Base-by-base conservation (phyloP, 2,797 vertebrate genomes). In the Anas flavirostris region DNA sequence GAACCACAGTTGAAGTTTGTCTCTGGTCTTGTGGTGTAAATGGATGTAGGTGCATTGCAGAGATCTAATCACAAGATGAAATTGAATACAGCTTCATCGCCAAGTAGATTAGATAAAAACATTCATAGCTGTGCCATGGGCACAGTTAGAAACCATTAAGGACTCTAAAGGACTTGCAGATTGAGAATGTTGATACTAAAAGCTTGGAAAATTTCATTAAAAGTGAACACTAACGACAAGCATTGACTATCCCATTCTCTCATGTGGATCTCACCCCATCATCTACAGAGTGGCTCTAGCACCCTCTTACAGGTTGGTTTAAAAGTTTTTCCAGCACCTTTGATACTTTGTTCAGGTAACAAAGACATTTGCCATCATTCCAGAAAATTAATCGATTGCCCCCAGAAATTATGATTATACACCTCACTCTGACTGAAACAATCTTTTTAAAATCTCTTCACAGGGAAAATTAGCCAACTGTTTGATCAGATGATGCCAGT, bases 41-140 rank as follows among this genome's bases (percentile, higher is more conserved):
- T 62, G 67, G 70, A 76, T 79, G 91, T 68, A 69, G 63, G 44
- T 66, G 64, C 31, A 75, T 74, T 95, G 91, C 60, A 88, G 55
- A 90, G 90, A 84, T 88, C 60, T 79, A 91, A 92, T 90, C 83
- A 80, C 4, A 6, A 96, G 70, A 82, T 66, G 72, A 93, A 94
- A 94, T 59, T 86, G 78, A 93, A 94, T 92, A 88, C 31, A 86
- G 69, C 23, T 90, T 93, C 91, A 77, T 94, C 90, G 90, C 41
- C 62, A 82, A 91, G 80, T 76, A 92, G 90, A 86, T 92, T 80
- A 95, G 77, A 92, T 93, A 43, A 79, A 94, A 91, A 84, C 82
- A 80, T 82, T 91, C 81, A 84, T 46, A 93, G 50, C 50, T 93
- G 66, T 78, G 91, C 90, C 37, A 16, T 48, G 72, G 88, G 78